Conservation (phyloP, 2,888 invertebrate genomes). For the Caenorhabditis sulstoni region DNA sequence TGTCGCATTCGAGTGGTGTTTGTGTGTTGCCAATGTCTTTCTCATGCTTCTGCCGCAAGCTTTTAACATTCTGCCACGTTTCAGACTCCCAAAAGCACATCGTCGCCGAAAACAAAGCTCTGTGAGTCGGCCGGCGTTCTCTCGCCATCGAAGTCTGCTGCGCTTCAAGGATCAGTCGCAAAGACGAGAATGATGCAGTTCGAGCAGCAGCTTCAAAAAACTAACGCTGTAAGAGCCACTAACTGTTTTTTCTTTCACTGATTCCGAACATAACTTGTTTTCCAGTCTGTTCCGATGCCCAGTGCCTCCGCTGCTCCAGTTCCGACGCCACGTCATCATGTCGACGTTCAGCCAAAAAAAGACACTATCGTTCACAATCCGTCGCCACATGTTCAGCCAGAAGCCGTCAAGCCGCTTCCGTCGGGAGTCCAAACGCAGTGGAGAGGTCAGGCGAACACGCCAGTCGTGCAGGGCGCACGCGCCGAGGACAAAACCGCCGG, state of each 20-base stretch:
- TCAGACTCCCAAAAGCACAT: constrained; percentile 65
- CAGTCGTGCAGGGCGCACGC: constrained; percentile 65
- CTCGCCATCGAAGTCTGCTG: constrained; percentile 60
- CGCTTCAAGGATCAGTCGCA: constrained; percentile 54
- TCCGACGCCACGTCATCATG: constrained; percentile 34
- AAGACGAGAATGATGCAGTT: constrained; percentile 57
- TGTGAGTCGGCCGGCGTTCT: neutral
- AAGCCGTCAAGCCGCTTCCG: constrained; percentile 8
- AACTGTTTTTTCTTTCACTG: neutral
- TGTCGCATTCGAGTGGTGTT: neutral
- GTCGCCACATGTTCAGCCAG: neutral
- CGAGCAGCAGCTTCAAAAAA: constrained; percentile 58
- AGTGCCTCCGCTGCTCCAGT: constrained; percentile 29
- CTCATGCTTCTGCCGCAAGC: neutral
- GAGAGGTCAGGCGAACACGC: constrained; percentile 67
- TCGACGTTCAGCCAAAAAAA: constrained; percentile 4
- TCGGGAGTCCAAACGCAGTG: constrained; percentile 64
- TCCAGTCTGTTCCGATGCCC: constrained; percentile 14
- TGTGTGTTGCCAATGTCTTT: too few species aligned
- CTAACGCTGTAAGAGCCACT: constrained; percentile 15
- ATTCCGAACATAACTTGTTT: neutral
- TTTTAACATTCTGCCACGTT: constrained; percentile 23
- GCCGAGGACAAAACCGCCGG: constrained; percentile 63
- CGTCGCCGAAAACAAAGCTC: constrained; percentile 56
- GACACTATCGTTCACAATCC: constrained; percentile 9